Base-by-base conservation (phyloP, 1,140 invertebrate species). In the Phthorimaea operculella region DNA sequence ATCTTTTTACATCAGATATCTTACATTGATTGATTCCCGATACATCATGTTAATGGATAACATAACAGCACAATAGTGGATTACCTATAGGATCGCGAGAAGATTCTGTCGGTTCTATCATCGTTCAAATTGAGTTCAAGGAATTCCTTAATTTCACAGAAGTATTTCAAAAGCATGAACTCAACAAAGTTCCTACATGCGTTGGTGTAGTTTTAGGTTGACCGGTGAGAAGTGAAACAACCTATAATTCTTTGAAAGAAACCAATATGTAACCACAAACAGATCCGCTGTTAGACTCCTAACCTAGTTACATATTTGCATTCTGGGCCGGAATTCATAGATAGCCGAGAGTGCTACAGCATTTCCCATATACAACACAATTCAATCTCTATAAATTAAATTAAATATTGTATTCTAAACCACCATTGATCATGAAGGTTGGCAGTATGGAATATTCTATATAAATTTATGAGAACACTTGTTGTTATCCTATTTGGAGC, bases 401-500 rank as follows among this genome's bases (percentile, higher is more conserved):
- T 47, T 15, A 42, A 52, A 52, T 34, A 15, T 12, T 12, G 15
- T 4, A 21, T 66, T 61, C 55, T 14, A 75, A 76, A 76, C 74
- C 71, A 62, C 73, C 62, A 72, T 72, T 73, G 69, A 64, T 71
- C 70, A 71, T 74, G 71, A 75, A 76, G 73, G 66, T 63, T 33
- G 62, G 51, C 50, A 54, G 51, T 47, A 63, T n/a, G 66, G 60
- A 74, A 72, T 72, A 76, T 78, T 79, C 75, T 70, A 73, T 81
- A 70, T 69, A 76, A 81, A 77, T 59, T 72, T 79, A 79, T 81
- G 75, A 75, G 78, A 82, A 77, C 79, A 83, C 78, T 83, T 83
- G 83, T 78, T 83, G 78, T 81, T 81, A 84, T 81, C 74, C 79
- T 81, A 84, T 82, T 84, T 84, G 66, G 78, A 81, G 66, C 79